Conservation (phyloP, 1,140 invertebrate species). For the Bombus consobrinus region DNA sequence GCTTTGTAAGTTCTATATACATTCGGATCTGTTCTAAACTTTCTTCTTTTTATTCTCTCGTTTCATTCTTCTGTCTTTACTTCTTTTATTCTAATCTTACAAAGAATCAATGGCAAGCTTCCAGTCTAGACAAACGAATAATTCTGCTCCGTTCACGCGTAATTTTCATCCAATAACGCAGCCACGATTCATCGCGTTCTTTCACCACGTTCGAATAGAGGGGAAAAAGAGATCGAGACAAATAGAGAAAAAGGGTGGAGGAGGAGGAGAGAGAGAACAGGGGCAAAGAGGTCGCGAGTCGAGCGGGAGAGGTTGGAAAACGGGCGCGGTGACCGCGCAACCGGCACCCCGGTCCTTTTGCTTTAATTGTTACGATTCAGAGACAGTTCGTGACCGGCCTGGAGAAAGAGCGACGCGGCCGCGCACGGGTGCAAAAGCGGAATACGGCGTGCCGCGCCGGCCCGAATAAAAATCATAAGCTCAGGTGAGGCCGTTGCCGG, state of each 20-base stretch:
- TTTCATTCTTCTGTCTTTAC: too few relatives aligned
- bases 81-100: too few relatives aligned
- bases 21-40: too few relatives aligned
- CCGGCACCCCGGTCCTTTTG: slow-evolving; percentile 56
- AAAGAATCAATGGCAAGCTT: too few relatives aligned
- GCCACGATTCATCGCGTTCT: background rate
- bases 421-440: slow-evolving; percentile 42
- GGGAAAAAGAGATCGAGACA: background rate
- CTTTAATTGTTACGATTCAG: slow-evolving; percentile 76
- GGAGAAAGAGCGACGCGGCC: slow-evolving; percentile 40
- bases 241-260: background rate
- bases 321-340: background rate
- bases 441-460: slow-evolving; percentile 14
- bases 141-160: background rate
- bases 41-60: too few relatives aligned
- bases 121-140: slow-evolving; percentile 1
- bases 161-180: slow-evolving; percentile 14
- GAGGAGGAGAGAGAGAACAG: background rate
- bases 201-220: background rate
- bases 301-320: background rate
- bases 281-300: too few relatives aligned
- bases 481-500: slow-evolving; percentile 4
- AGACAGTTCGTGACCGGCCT: slow-evolving; percentile 72
- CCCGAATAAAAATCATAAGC: slow-evolving; percentile 68
- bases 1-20: too few relatives aligned